Conservation (phyloP, 2,113 vertebrate species). For the Pipa parva region DNA sequence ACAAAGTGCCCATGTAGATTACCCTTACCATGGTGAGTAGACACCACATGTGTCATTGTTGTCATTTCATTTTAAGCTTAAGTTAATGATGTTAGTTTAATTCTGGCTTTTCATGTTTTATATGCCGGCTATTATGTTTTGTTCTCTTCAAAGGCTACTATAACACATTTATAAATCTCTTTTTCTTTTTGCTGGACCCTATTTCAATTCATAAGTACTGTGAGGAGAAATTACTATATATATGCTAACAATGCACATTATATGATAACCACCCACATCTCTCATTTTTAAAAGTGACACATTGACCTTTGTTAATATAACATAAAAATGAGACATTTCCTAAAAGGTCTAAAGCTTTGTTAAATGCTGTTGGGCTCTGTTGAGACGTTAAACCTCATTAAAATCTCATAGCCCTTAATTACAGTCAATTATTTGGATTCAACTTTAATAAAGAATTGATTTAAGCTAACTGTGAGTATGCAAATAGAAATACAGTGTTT, state of each 20-base stretch:
- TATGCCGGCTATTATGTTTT: too few species aligned
- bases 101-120: too few species aligned
- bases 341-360: conserved; percentile 3
- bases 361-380: conserved; percentile 35
- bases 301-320: conserved; percentile 17
- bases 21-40: too few species aligned
- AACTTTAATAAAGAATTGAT: conserved; percentile 42
- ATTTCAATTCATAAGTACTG: background rate
- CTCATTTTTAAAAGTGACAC: conserved; percentile 23
- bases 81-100: too few species aligned
- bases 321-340: conserved; percentile 15
- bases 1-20: too few species aligned
- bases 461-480: conserved; percentile 15
- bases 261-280: background rate
- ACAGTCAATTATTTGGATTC: conserved; percentile 37
- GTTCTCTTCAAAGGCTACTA: too few species aligned
- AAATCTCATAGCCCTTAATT: conserved; percentile 40
- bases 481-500: conserved; percentile 24
- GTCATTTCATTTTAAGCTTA: too few species aligned
- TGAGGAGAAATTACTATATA: conserved; percentile 8
- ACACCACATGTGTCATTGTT: too few species aligned
- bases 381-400: conserved; percentile 41
- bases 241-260: conserved; percentile 11
- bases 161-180: too few species aligned
- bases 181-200: background rate